Base-by-base conservation (phyloP, 2,888 invertebrate species). In the Rotaria macrura region DNA sequence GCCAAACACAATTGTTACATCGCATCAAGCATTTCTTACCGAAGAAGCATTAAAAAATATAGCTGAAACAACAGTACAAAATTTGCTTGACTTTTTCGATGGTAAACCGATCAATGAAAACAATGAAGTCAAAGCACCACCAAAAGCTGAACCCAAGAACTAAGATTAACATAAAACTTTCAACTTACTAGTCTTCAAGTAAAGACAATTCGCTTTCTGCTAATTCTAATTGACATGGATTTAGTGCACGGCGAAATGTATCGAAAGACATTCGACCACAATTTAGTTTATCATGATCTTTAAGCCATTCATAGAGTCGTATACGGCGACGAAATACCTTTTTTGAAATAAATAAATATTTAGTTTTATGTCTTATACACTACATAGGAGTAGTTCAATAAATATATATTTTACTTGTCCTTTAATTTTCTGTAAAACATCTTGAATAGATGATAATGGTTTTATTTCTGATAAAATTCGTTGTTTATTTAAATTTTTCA, bases 241-340 rank as follows among this genome's bases (percentile, higher is more conserved):
- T 89, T 29, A 91, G 87, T n/a, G 90, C 90, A 87, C 91, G 88
- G 43, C 90, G 88, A 89, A 91, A 91, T 49, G 90, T 90, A n/a
- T 88, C 88, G 87, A 89, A 90, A 85, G 88, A 85, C 88, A 91
- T 89, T 54, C 89, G 87, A 14, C 91, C 90, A 47, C 89, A 89
- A n/a, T 89, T 88, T 43, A 90, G 87, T 85, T 91, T 91, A 88
- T 91, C 91, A 88, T 90, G 91, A 87, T 90, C 90, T 86, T 88
- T 89, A 89, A 91, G 89, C 88, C 89, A 91, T 85, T 91, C 91
- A 49, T 89, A 88, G 17, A 91, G 88, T 49, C 91, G 87, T 10
- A 91, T 87, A 85, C 91, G 88, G 85, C 90, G 90, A 86, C 89
- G 89, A 87, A 88, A 89, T 12, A 91, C 90, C 91, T 91, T 86